Percentiles rank a stretch among this genome's conserved stretches.
Conservation (phyloP, 1,140 invertebrate genomes). For the Octopus bimaculoides region DNA sequence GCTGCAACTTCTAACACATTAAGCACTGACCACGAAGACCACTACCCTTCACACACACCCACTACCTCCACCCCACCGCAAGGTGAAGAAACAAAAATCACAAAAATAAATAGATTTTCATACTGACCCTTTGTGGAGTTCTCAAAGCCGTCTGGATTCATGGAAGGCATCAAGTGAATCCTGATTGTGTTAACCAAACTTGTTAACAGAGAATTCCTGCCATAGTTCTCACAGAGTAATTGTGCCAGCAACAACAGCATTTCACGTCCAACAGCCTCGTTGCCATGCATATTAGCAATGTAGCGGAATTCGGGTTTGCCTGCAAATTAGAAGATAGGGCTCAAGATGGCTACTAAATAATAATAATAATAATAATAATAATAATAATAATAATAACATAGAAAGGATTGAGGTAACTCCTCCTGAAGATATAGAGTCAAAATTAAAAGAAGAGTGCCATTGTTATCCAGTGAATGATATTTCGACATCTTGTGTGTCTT, state of each 20-base stretch:
- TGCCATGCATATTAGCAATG: slow-evolving; percentile 89
- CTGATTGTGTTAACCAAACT: slow-evolving; percentile 74
- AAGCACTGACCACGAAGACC: too few species aligned
- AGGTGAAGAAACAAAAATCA: too few species aligned
- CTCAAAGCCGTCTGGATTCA: slow-evolving; percentile 91
- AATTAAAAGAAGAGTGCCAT: too few species aligned
- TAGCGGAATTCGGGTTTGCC: slow-evolving; percentile 69
- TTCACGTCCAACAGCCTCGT: slow-evolving; percentile 84
- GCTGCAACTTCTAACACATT: too few species aligned
- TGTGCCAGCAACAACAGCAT: slow-evolving; percentile 65
- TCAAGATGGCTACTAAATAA: background rate
- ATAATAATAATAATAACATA: slow-evolving; percentile 13
- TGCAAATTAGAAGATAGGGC: slow-evolving; percentile 25
- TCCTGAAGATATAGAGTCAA: too few species aligned
- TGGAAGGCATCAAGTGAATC: slow-evolving; percentile 81
- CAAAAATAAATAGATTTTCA: too few species aligned
- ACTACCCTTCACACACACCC: too few species aligned
- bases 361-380: background rate
- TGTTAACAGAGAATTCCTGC: slow-evolving; percentile 64
- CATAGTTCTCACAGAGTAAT: slow-evolving; percentile 73
- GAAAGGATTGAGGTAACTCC: too few species aligned
- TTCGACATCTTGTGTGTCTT: too few species aligned
- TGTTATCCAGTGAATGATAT: too few species aligned
- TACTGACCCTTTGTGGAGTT: slow-evolving; percentile 53
- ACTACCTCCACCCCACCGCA: too few species aligned